Base-by-base conservation (phyloP, 2,888 invertebrate genomes). In the Tachina grossa region DNA sequence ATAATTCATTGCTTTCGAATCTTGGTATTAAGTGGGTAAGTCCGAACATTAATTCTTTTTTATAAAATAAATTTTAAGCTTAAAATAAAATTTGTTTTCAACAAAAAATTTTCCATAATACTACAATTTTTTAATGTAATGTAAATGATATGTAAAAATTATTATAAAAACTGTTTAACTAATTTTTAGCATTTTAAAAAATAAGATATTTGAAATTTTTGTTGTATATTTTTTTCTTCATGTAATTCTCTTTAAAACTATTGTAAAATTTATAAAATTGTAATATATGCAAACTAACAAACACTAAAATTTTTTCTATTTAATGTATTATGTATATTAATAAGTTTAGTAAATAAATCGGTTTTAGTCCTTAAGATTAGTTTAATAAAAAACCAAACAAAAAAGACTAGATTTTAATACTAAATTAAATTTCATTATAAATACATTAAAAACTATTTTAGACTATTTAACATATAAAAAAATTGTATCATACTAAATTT, bases 311-410 rank as follows among this genome's bases (percentile, higher is more conserved):
- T 57, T 81, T 81, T 59, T 68, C 39, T 53, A 71, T 57, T 84
- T n/a, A 69, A 61, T 84, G 75, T 69, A 71, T 69, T 69, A 79
- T 65, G 45, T n/a, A 10, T 19, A 13, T 19, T 59, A 77, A 19
- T 31, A 49, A 22, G 16, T 79, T 61, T 79, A 45, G 53, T 39
- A 43, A n/a, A n/a, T n/a, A n/a, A n/a, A n/a, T n/a, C n/a, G n/a
- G n/a, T n/a, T 82, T 68, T 75, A 85, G 83, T 85, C 82, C 53
- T 63, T 88, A 88, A 88, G 85, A 87, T 88, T 90, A 90, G 89
- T 87, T 89, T 89, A 31, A 79, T 81, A 85, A 74, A 71, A 87
- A 87, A 88, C 1, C 31, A 87, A 83, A 83, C 87, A 87, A 88
- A 87, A 87, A 77, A 81, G 72, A n/a, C 78, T 87, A 84, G 55